These are phyloP conservation scores for Rhynchophorus ferrugineus DNA, from an alignment of 1,140 invertebrate genomes.

Conservation along the genomic window DNA sequence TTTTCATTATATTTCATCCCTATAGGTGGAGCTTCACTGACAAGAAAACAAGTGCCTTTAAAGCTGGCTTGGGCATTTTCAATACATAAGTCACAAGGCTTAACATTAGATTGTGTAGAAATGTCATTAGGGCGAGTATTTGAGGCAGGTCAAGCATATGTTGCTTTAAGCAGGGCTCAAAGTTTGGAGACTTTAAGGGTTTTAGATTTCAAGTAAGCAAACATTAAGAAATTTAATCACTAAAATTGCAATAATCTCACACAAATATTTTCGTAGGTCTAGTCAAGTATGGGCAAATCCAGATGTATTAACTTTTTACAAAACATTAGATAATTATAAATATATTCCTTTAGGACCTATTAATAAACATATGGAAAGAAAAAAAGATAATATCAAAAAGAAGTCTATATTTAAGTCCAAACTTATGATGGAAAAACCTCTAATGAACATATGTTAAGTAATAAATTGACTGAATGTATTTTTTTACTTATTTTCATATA, in stretches of 20 bases:
- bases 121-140: slow-evolving; percentile 86
- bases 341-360: slow-evolving; percentile 54
- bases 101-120: slow-evolving; percentile 92
- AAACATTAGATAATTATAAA: slow-evolving; percentile 53
- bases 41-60: slow-evolving; percentile 75
- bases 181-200: slow-evolving; percentile 77
- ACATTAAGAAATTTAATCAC: slow-evolving; percentile 45
- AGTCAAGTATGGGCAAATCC: slow-evolving; percentile 84
- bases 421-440: slow-evolving; percentile 20
- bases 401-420: slow-evolving; percentile 13
- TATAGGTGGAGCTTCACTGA: slow-evolving; percentile 50
- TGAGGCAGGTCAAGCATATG: slow-evolving; percentile 93
- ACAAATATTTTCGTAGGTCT: slow-evolving; percentile 53
- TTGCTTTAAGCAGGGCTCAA: slow-evolving; percentile 85
- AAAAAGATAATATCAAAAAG: slow-evolving; percentile 12
- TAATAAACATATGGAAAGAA: slow-evolving; percentile 9
- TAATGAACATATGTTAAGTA: slow-evolving; percentile 21
- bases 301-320: slow-evolving; percentile 80
- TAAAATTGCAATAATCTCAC: neutral
- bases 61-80: slow-evolving; percentile 95
- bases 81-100: slow-evolving; percentile 93
- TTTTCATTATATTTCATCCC: no score
- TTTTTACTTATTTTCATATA: no score
- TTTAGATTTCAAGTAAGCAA: slow-evolving; percentile 80
- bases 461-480: no score